Base-by-base conservation (phyloP, 2,113 vertebrate species). In the Dipodomys stephensi region DNA sequence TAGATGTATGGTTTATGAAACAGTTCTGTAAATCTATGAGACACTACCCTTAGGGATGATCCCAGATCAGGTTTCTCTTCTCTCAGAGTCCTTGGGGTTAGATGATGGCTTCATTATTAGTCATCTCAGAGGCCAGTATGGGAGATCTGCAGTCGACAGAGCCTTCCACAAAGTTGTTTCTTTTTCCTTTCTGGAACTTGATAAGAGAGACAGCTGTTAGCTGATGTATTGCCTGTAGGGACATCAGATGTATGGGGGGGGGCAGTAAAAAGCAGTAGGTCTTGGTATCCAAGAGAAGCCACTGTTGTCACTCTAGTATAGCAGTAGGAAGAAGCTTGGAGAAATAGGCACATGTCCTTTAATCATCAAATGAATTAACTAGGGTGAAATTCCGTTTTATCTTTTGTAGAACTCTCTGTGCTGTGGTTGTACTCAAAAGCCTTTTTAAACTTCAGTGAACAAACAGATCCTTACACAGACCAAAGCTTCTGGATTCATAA, bases 151-250 rank as follows among this genome's bases (percentile, higher is more conserved):
- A 76, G 23, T 62, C 1, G 25, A 69, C 23, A 87, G 44, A 87
- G n/a, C 35, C 20, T 35, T 79, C 65, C 7, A 39, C 13, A 30
- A 30, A 35, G 39, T 16, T 27, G 7, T 73, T 68, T 69, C 9
- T 69, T 62, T 94, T 69, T 13, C 15, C 9, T 87, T 49, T 81
- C 46, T 94, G 62, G 46, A 91, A 49, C 10, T 19, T 77, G 77
- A 69, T 71, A 46, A 82, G 69, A 69, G 19, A 64, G 19, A 60
- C 77, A 94, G 83, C 57, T 85, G 35, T 64, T 69, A 74, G 87
- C 19, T 23, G 30, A 6, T 77, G 18, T 62, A 30, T 46, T 87
- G 62, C 35, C 67, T 27, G 13, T 35, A 60, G 32, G 49, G 74
- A 30, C 39, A 82, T 30, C 83, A 64, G 19, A 60, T 81, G 53